Percentiles rank a stretch among this genome's conserved stretches.
phyloP scores from a whole-genome alignment of 2,113 vertebrate genomes.

The Salminus brasiliensis region DNA sequence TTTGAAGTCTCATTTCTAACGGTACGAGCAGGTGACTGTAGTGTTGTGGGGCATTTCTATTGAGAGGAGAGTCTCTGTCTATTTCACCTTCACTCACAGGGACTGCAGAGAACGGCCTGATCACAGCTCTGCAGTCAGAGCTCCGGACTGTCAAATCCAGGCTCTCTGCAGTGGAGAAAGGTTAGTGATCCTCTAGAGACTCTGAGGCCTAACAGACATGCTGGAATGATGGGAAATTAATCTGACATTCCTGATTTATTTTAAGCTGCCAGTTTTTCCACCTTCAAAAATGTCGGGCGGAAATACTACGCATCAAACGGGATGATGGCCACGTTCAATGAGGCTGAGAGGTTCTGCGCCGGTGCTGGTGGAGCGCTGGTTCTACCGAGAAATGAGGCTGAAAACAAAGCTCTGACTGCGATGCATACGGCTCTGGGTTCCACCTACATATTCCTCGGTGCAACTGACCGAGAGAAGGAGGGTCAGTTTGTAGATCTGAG shows the following conservation, averaged over 20 bases:
- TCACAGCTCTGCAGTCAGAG: constrained; percentile 26
- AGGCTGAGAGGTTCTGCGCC: constrained; percentile 29
- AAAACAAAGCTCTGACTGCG: constrained; percentile 22
- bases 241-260: neutral
- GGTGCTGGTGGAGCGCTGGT: constrained; percentile 21
- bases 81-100: neutral
- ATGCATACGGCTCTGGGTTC: neutral
- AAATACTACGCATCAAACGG: constrained; percentile 18
- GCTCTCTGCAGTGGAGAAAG: neutral
- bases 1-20: too few species aligned
- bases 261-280: neutral
- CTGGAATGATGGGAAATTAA: too few species aligned
- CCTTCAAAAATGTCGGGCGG: constrained; percentile 2
- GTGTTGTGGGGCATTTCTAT: too few species aligned
- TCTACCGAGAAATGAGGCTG: constrained; percentile 19
- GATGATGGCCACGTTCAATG: neutral
- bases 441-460: neutral
- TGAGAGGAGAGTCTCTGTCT: too few species aligned
- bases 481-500: constrained; percentile 33
- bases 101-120: neutral
- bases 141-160: constrained; percentile 2
- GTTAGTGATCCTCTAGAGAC: too few species aligned
- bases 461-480: constrained; percentile 36
- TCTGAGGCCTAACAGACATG: too few species aligned
- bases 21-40: too few species aligned